Evolutionary conservation across 2,113 vertebrate species (phyloP).

Genomic region (rabbit (Oryctolagus cuniculus)): DNA sequence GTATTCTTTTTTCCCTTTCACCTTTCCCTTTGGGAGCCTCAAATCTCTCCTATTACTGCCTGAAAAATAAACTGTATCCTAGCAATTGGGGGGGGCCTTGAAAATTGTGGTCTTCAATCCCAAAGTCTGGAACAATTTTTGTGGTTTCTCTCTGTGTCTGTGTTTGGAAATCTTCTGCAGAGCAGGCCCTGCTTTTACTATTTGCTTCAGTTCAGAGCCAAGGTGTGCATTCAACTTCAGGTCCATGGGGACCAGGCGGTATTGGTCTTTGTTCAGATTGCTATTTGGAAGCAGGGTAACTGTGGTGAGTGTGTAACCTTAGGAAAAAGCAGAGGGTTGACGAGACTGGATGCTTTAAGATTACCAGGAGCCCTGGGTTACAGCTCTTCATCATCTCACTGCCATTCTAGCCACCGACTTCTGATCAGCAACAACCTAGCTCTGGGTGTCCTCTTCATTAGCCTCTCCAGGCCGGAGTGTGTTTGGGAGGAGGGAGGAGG

Average conservation of each 20-base stretch:
- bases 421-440: slow-evolving; percentile 71
- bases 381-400: slow-evolving; percentile 81
- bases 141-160: slow-evolving; percentile 79
- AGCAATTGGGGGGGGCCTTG: slow-evolving; percentile 13
- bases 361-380: slow-evolving; percentile 69
- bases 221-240: slow-evolving; percentile 77
- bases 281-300: slow-evolving; percentile 79
- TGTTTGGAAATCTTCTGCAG: slow-evolving; percentile 81
- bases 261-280: slow-evolving; percentile 76
- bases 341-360: slow-evolving; percentile 50
- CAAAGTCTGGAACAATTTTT: slow-evolving; percentile 63
- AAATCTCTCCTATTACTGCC: neutral
- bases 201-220: slow-evolving; percentile 78
- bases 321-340: slow-evolving; percentile 66
- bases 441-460: slow-evolving; percentile 77
- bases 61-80: slow-evolving; percentile 48
- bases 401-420: slow-evolving; percentile 78
- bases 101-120: slow-evolving; percentile 57
- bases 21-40: slow-evolving; percentile 25
- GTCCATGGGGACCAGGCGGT: slow-evolving; percentile 76
- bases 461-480: slow-evolving; percentile 71
- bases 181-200: slow-evolving; percentile 80
- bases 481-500: slow-evolving; percentile 82
- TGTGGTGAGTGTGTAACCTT: slow-evolving; percentile 78
- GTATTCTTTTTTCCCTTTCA: slow-evolving; percentile 13